These are phyloP conservation scores for Volucella inflata DNA, from an alignment of 2,888 invertebrate genomes.

Conservation along the genomic window DNA sequence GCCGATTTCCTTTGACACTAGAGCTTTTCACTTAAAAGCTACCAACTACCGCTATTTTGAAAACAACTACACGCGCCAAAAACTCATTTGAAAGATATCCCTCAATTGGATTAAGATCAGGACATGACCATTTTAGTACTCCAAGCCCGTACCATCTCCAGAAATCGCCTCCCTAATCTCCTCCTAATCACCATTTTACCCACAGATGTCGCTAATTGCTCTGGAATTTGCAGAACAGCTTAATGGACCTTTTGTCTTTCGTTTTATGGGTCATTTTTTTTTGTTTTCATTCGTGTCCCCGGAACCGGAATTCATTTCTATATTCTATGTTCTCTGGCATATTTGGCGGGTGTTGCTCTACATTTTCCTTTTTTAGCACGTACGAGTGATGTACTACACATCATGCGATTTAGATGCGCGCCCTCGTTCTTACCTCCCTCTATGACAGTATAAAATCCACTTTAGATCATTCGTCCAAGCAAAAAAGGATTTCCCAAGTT, in stretches of 20 bases:
- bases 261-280: slow-evolving; percentile 70
- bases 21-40: not conserved
- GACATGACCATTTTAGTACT: not conserved
- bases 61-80: slow-evolving; percentile 54
- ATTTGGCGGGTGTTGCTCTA: not conserved
- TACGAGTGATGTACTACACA: slow-evolving; percentile 38
- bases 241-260: slow-evolving; percentile 69
- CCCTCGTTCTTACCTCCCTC: slow-evolving; percentile 4
- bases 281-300: slow-evolving; percentile 21
- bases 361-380: slow-evolving; percentile 9
- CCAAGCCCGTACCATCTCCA: not conserved
- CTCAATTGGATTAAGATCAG: slow-evolving; percentile 2
- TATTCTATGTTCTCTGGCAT: not conserved
- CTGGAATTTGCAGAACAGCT: slow-evolving; percentile 66
- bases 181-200: slow-evolving; percentile 43
- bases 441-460: slow-evolving; percentile 18
- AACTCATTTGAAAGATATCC: slow-evolving; percentile 39
- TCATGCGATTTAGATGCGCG: slow-evolving; percentile 29
- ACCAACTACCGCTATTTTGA: slow-evolving; percentile 23
- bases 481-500: slow-evolving; percentile 28
- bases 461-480: slow-evolving; percentile 11
- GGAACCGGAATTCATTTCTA: not conserved
- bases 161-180: slow-evolving; percentile 11
- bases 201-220: slow-evolving; percentile 73
- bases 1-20: not conserved